phyloP scores from a whole-genome alignment of 2,113 vertebrate genomes.

The Sakesphorus luctuosus region DNA sequence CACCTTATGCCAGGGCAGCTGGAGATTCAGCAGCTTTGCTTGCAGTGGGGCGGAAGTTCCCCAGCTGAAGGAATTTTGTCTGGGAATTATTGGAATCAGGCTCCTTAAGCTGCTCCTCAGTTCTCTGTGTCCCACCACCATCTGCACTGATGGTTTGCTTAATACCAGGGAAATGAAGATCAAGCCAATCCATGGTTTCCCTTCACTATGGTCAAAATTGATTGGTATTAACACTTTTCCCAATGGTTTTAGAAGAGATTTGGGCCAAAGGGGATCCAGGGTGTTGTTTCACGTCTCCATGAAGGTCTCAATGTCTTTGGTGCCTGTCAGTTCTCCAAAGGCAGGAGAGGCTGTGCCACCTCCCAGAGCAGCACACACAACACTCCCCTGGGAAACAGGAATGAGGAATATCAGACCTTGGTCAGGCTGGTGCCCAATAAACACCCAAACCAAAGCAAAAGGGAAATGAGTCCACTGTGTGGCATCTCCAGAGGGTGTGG shows the following conservation, averaged over 20 bases:
- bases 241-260: not conserved
- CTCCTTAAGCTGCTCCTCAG: not conserved
- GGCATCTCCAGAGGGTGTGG: not conserved
- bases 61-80: not conserved
- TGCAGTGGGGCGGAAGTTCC: not conserved
- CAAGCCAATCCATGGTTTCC: not conserved
- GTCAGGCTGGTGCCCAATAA: not conserved
- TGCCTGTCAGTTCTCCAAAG: not conserved
- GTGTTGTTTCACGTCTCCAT: rapidly evolving
- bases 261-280: not conserved
- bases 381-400: not conserved
- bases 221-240: not conserved
- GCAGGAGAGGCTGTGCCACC: not conserved
- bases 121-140: not conserved
- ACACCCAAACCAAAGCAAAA: not conserved
- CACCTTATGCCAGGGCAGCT: too few species aligned
- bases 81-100: not conserved
- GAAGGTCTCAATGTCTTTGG: not conserved
- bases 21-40: not conserved
- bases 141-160: not conserved
- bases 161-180: too few species aligned
- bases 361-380: rapidly evolving
- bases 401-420: not conserved
- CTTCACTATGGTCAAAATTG: not conserved
- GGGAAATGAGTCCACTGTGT: not conserved